phyloP scores from a whole-genome alignment of 2,888 invertebrate genomes.

The Amitus sp. region DNA sequence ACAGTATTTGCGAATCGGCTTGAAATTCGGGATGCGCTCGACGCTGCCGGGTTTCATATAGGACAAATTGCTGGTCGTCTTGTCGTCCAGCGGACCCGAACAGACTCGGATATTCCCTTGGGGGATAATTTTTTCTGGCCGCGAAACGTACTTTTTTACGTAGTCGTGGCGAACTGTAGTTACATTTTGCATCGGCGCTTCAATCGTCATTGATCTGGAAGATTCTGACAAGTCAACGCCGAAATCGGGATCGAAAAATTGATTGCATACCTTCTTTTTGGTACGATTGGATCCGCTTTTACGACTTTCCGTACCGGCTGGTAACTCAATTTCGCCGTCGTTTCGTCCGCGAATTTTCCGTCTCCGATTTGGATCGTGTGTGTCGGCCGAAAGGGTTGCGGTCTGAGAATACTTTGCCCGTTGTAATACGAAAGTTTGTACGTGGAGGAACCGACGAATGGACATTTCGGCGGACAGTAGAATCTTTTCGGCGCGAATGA shows the following conservation, averaged over 20 bases:
- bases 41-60: constrained; percentile 53
- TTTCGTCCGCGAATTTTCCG: constrained; percentile 53
- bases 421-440: constrained; percentile 55
- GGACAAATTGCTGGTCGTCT: constrained; percentile 53
- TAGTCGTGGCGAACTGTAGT: constrained; percentile 59
- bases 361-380: constrained; percentile 41
- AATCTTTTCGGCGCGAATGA: constrained; percentile 52
- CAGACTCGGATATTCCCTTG: constrained; percentile 52
- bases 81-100: constrained; percentile 48
- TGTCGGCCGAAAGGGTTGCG: constrained; percentile 48
- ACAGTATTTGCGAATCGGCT: constrained; percentile 52
- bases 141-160: constrained; percentile 48
- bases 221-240: no score
- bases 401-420: constrained; percentile 26
- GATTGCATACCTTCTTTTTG: constrained; percentile 49
- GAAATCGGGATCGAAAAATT: no score
- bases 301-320: constrained; percentile 48
- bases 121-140: constrained; percentile 53
- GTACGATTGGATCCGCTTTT: constrained; percentile 54
- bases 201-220: constrained; percentile 45
- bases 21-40: constrained; percentile 54
- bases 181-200: constrained; percentile 55
- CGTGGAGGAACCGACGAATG: constrained; percentile 53
- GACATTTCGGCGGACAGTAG: constrained; percentile 50
- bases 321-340: constrained; percentile 55